phyloP scores from a whole-genome alignment of 1,140 invertebrate species.

The Heliconius himera region DNA sequence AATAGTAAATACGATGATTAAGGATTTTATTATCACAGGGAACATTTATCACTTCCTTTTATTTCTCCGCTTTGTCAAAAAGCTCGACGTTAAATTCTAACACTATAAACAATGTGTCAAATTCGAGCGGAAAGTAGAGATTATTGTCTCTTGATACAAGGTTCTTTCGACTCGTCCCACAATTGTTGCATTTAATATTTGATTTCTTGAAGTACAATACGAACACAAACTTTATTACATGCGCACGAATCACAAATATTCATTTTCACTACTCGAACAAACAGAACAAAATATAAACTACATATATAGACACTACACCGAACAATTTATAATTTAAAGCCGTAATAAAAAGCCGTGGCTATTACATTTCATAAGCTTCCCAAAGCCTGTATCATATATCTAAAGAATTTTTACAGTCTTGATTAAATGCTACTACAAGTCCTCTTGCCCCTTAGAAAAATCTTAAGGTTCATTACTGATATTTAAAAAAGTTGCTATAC shows the following conservation, averaged over 20 bases:
- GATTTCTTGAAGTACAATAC: no score
- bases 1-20: no score
- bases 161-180: no score
- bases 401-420: slow-evolving; percentile 25
- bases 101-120: no score
- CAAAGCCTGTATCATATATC: slow-evolving; percentile 21
- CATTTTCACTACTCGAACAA: background rate
- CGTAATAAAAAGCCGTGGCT: background rate
- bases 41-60: no score
- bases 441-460: slow-evolving; percentile 32
- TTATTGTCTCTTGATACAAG: no score
- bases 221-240: no score
- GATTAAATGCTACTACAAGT: slow-evolving; percentile 33
- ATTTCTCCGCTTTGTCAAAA: no score
- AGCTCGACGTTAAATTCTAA: no score
- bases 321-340: background rate
- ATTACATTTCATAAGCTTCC: slow-evolving; percentile 17
- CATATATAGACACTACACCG: background rate
- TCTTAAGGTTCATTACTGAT: slow-evolving; percentile 37
- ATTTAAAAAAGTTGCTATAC: slow-evolving; percentile 31
- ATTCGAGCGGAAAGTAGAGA: no score
- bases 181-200: no score
- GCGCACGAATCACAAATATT: background rate
- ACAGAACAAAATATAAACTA: background rate
- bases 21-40: no score